These are phyloP conservation scores for Tachina grossa DNA, from an alignment of 2,888 invertebrate genomes.

Conservation along the genomic window DNA sequence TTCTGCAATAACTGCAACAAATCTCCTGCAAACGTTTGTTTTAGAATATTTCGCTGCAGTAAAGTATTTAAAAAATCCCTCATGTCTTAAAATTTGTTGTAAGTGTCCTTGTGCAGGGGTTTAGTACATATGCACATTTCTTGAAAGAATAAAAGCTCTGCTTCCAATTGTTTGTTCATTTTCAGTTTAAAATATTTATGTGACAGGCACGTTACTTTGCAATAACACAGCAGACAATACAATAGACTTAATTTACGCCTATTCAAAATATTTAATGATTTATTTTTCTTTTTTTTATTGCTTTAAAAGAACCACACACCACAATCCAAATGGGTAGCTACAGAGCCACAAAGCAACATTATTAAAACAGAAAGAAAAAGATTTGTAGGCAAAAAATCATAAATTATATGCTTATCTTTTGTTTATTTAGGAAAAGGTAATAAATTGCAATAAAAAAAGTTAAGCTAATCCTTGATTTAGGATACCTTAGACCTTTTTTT, in stretches of 20 bases:
- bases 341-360: background rate
- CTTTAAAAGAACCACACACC: background rate
- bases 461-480: background rate
- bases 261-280: slow-evolving; percentile 1
- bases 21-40: no score
- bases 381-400: background rate
- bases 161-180: background rate
- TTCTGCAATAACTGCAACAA: no score
- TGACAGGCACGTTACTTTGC: background rate
- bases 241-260: background rate
- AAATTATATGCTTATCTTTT: background rate
- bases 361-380: background rate
- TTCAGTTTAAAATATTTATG: background rate
- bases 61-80: no score
- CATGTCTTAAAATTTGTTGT: no score
- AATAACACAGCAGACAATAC: background rate
- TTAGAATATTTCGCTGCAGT: no score
- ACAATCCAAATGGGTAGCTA: background rate
- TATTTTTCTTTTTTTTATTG: background rate
- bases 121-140: no score
- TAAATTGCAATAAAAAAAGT: background rate
- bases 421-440: background rate
- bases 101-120: no score
- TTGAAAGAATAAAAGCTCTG: background rate
- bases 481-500: no score